Evolutionary conservation across 2,113 vertebrate genomes (phyloP).

Genomic region (Syrmaticus mikado): DNA sequence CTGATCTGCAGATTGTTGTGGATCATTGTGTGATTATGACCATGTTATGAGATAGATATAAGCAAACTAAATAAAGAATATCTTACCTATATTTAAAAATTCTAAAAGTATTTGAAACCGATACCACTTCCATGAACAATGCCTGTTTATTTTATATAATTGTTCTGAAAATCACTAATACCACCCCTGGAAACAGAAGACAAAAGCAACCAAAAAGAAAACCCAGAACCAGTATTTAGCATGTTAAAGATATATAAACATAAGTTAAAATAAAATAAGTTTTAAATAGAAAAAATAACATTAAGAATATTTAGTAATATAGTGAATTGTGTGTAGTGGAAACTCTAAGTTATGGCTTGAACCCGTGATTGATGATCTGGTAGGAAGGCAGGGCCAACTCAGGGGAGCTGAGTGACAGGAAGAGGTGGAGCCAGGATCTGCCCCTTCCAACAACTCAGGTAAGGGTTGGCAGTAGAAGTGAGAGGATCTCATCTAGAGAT

Average conservation of each 20-base stretch:
- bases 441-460: too few relatives aligned
- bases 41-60: neutral
- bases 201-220: neutral
- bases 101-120: neutral
- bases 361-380: too few relatives aligned
- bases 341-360: too few relatives aligned
- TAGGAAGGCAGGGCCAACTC: too few relatives aligned
- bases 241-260: neutral
- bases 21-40: too few relatives aligned
- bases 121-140: neutral
- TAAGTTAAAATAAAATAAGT: neutral
- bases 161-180: neutral
- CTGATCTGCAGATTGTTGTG: neutral
- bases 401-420: too few relatives aligned
- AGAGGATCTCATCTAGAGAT: too few relatives aligned
- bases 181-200: neutral
- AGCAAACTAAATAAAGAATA: neutral
- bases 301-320: neutral
- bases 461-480: too few relatives aligned
- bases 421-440: too few relatives aligned
- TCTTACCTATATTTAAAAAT: neutral
- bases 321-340: neutral
- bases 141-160: neutral
- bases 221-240: neutral
- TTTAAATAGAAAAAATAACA: neutral